Percentiles rank a stretch among this genome's conserved stretches.
Conservation (phyloP, 2,888 invertebrate species). For the Electrophaes corylata region DNA sequence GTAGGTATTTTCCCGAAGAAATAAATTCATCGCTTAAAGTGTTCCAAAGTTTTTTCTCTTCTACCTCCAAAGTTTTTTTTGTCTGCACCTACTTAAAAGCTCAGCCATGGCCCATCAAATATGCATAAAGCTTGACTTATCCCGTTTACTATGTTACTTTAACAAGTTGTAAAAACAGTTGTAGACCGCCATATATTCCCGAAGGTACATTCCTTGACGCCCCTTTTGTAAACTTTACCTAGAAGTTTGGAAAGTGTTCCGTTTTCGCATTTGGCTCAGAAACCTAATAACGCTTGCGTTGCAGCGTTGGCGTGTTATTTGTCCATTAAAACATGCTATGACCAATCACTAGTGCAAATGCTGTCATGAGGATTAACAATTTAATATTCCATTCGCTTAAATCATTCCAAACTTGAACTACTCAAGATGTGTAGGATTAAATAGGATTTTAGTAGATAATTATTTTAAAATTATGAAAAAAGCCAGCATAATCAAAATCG, state of each 20-base stretch:
- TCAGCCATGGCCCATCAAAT: constrained; percentile 60
- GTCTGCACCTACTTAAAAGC: constrained; percentile 44
- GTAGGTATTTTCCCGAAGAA: not conserved
- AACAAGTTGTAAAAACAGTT: not conserved
- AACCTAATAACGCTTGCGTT: not conserved
- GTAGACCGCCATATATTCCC: not conserved
- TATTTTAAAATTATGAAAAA: too few relatives aligned
- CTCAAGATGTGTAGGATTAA: too few relatives aligned
- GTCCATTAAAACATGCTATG: constrained; percentile 35
- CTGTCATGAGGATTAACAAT: not conserved
- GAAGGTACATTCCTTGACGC: too few relatives aligned
- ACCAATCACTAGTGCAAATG: not conserved
- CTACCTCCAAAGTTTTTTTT: not conserved
- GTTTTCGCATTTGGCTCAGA: not conserved
- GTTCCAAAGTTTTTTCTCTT: too few relatives aligned
- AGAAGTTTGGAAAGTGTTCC: not conserved
- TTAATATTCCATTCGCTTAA: not conserved
- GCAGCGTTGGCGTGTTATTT: constrained; percentile 48
- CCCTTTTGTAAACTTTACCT: too few relatives aligned
- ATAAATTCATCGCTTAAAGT: too few relatives aligned
- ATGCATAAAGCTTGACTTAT: constrained; percentile 46
- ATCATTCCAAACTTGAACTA: not conserved
- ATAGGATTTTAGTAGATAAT: too few relatives aligned
- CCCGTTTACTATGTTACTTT: not conserved
- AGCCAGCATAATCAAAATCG: too few relatives aligned